Base-by-base conservation (phyloP, 1,140 invertebrate species). In the Tenebrio molitor region DNA sequence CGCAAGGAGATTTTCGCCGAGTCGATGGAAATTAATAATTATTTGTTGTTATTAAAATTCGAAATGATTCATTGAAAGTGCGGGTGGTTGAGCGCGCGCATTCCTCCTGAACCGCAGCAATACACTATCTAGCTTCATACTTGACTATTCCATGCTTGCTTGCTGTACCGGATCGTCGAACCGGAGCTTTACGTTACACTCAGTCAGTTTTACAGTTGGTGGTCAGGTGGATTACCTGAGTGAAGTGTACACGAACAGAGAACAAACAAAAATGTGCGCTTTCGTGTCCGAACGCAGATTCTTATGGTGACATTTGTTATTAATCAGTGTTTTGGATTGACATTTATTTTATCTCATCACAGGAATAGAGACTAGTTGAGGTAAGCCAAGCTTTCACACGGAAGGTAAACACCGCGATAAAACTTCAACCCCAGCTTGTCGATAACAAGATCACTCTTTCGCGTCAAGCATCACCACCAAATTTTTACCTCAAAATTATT, bases 151-250 rank as follows among this genome's bases (percentile, higher is more conserved):
- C 50, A 29, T 58, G 23, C 50, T 58, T 25, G 50, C 50, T 58
- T 58, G 50, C 19, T 25, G 50, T 58, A 58, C 23, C 50, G 50
- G 50, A 58, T 25, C 50, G 50, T 12, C 50, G 50, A 29, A 58
- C 50, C 50, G 50, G 50, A 58, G 50, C 50, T 58, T 58, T 58
- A n/a, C 50, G 50, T 58, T 53, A 53, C 46, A n/a, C n/a, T n/a
- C n/a, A 53, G 46, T 53, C 46, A 53, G 46, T 21, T 58, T 58
- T 58, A 58, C 50, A 58, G 50, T 58, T 58, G 21, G 50, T 58
- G 50, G 23, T 58, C 50, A 58, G 50, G 50, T 58, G 50, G 50
- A 58, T 25, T 58, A 58, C 50, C 50, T 58, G 23, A 58, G 50
- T 58, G 50, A 25, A 58, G 50, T 58, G 50, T 23, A 53, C 8